These are phyloP conservation scores for Andrena camellia DNA, from an alignment of 2,888 invertebrate species.

Conservation along the genomic window DNA sequence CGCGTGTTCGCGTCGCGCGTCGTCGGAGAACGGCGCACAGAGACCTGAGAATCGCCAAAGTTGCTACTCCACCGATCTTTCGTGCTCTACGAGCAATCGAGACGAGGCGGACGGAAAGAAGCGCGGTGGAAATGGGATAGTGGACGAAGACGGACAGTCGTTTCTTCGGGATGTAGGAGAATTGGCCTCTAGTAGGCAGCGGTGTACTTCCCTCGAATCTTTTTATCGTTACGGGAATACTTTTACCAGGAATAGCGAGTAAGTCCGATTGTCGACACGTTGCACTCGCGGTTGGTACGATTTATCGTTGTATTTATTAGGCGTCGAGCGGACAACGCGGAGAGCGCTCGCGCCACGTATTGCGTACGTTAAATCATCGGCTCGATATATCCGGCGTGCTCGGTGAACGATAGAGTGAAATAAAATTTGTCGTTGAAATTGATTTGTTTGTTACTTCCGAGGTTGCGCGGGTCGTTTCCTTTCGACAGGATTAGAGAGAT, in stretches of 20 bases:
- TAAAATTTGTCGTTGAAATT: constrained; percentile 3
- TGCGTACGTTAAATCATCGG: background rate
- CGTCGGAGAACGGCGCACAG: background rate
- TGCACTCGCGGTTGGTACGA: constrained; percentile 6
- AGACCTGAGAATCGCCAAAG: constrained; percentile 26
- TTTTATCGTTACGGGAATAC: background rate
- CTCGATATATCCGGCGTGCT: background rate
- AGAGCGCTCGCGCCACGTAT: background rate
- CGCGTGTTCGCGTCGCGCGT: constrained; percentile 14
- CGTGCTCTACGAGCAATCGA: background rate
- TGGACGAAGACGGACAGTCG: background rate
- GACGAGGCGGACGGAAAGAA: background rate
- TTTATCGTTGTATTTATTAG: constrained; percentile 33
- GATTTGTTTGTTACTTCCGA: background rate
- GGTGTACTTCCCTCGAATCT: background rate
- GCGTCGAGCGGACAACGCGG: too few relatives aligned
- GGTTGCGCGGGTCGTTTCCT: constrained; percentile 6
- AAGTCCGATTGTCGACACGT: constrained; percentile 32
- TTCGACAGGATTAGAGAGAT: constrained; percentile 8
- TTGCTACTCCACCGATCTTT: background rate
- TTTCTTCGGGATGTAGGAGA: background rate
- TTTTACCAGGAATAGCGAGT: background rate
- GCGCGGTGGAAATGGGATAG: background rate
- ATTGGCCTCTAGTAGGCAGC: background rate
- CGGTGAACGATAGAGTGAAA: background rate